A percentile compares a stretch with the other conserved stretches of the same genome.
Conservation (phyloP, 2,797 vertebrate genomes). For the Myotis pilosus region DNA sequence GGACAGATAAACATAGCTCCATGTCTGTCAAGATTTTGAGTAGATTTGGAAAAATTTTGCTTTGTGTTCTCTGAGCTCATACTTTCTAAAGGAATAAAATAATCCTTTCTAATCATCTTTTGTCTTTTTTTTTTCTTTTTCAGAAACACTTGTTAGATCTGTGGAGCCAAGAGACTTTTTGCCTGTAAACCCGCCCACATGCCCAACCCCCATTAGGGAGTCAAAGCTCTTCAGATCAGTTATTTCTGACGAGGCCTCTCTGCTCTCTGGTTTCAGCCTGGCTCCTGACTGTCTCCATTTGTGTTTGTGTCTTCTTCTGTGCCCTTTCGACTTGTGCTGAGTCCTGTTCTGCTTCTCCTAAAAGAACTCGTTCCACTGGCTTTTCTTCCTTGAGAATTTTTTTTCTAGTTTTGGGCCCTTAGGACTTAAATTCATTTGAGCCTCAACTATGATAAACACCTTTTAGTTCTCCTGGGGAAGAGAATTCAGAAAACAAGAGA, state of each 20-base stretch:
- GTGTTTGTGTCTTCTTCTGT: not conserved
- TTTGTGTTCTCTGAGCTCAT: not conserved
- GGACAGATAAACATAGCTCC: not conserved
- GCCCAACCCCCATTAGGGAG: too few relatives aligned
- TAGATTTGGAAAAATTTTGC: not conserved
- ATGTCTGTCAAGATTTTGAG: not conserved
- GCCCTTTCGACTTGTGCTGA: not conserved
- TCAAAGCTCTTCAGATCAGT: not conserved
- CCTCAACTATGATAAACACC: not conserved
- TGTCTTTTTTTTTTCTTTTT: not conserved
- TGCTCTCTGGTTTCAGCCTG: not conserved
- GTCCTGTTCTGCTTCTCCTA: not conserved
- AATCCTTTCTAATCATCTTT: not conserved
- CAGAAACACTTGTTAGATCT: not conserved
- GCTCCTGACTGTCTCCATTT: not conserved
- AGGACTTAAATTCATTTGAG: not conserved
- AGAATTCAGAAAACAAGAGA: slow-evolving; percentile 6
- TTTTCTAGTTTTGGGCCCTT: not conserved
- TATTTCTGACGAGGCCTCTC: not conserved
- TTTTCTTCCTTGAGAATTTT: not conserved
- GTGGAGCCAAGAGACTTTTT: not conserved
- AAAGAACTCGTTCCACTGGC: not conserved
- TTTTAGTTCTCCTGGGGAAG: not conserved
- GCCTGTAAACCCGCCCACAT: not conserved
- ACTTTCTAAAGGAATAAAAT: not conserved